Conservation (phyloP, 2,797 vertebrate genomes). For the Malurus splendens region DNA sequence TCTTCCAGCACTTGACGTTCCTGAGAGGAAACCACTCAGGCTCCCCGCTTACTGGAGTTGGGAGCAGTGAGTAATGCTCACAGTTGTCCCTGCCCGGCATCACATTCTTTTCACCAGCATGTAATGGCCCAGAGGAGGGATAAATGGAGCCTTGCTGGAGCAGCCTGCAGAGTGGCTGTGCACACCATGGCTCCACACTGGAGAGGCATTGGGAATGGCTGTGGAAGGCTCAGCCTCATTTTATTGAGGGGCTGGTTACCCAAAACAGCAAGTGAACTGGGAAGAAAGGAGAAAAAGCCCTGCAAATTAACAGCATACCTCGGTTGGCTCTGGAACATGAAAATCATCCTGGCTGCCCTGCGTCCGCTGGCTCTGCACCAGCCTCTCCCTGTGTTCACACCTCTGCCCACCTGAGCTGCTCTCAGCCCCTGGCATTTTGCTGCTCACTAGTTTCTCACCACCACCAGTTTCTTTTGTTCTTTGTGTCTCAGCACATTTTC, state of each 20-base stretch:
- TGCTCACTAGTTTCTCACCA: not conserved
- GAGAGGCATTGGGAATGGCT: not conserved
- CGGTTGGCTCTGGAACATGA: accelerated
- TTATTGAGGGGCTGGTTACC: not conserved
- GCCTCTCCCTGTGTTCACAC: not conserved
- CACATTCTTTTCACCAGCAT: slow-evolving; percentile 49
- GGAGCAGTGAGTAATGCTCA: slow-evolving; percentile 28
- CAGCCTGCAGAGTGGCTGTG: not conserved
- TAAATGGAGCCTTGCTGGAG: slow-evolving; percentile 5
- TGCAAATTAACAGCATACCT: not conserved
- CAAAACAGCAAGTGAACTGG: not conserved
- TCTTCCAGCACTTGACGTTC: not conserved
- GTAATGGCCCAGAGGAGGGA: slow-evolving; percentile 52
- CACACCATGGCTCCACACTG: accelerated
- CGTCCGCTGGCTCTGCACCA: not conserved
- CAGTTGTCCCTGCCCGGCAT: not conserved
- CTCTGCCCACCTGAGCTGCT: not conserved
- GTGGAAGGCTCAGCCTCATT: not conserved
- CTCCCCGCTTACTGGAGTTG: not conserved
- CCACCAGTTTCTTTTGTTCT: not conserved
- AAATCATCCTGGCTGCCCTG: not conserved
- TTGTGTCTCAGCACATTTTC: not conserved
- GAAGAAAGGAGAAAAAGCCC: not conserved
- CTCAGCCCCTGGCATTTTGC: accelerated
- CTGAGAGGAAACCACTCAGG: not conserved